Percentiles rank a stretch among this genome's conserved stretches.
Conservation (phyloP, 2,113 vertebrate genomes). For the Arizona elegans region DNA sequence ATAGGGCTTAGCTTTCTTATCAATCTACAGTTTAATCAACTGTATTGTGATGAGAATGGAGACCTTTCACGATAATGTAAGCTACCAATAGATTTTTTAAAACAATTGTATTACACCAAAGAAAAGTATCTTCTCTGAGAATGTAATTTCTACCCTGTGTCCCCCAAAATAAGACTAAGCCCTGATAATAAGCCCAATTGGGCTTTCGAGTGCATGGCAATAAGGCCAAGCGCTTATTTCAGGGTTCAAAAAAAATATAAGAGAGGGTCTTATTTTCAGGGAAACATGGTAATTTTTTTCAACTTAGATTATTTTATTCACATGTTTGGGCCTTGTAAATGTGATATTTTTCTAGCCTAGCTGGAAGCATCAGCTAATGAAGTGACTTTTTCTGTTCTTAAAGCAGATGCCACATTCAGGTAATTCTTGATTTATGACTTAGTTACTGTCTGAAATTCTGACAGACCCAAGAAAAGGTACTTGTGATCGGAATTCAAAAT, state of each 20-base stretch:
- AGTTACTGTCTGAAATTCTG: too few relatives aligned
- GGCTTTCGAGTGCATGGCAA: too few relatives aligned
- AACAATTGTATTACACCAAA: background rate
- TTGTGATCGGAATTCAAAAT: too few relatives aligned
- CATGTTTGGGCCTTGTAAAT: background rate
- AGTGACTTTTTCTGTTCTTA: background rate
- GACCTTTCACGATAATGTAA: background rate
- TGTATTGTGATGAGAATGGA: background rate
- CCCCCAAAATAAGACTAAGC: too few relatives aligned
- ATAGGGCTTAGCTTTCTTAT: background rate
- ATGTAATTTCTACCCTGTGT: background rate
- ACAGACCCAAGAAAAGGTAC: too few relatives aligned
- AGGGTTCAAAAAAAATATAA: too few relatives aligned
- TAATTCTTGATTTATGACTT: too few relatives aligned
- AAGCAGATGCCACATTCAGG: too few relatives aligned
- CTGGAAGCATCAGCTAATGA: background rate
- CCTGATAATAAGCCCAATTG: too few relatives aligned
- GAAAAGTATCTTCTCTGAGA: background rate
- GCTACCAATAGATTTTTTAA: background rate
- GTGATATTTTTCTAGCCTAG: background rate
- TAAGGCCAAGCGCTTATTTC: too few relatives aligned
- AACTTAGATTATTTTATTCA: background rate
- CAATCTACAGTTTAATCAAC: background rate
- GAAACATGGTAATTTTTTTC: background rate
- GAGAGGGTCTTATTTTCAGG: too few relatives aligned